Percentiles rank a stretch among this genome's conserved stretches.
phyloP scores from a whole-genome alignment of 2,797 vertebrate genomes.

The Megalops cyprinoides region DNA sequence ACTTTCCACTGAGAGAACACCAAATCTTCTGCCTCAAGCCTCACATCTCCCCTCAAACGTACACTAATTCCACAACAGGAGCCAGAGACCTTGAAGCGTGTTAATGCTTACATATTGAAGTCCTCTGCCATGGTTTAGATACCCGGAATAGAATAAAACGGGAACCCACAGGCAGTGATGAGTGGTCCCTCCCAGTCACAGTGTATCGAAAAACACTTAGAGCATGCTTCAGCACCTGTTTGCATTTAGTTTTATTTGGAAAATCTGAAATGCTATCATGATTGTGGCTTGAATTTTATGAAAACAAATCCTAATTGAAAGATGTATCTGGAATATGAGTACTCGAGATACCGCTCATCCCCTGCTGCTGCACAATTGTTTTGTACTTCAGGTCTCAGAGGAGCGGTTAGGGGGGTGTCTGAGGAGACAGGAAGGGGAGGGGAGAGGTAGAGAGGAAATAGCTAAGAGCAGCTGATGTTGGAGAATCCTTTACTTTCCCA shows the following conservation, averaged over 20 bases:
- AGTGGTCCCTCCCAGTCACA: not conserved
- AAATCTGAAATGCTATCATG: not conserved
- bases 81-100: conserved; percentile 80
- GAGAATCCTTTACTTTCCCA: too few relatives aligned
- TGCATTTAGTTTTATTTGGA: conserved; percentile 44
- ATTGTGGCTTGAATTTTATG: not conserved
- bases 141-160: conserved; percentile 64
- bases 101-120: conserved; percentile 80
- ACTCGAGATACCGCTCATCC: too few relatives aligned
- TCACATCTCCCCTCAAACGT: conserved; percentile 60
- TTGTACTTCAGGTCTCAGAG: too few relatives aligned
- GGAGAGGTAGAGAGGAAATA: not conserved
- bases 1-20: conserved; percentile 74
- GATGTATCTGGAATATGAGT: too few relatives aligned
- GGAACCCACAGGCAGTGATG: not conserved
- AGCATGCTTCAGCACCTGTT: conserved; percentile 50
- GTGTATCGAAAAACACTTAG: conserved; percentile 55
- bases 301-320: not conserved
- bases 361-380: too few relatives aligned
- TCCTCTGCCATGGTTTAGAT: conserved; percentile 77
- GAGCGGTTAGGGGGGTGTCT: too few relatives aligned
- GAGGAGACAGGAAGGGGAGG: too few relatives aligned
- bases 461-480: not conserved
- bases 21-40: conserved; percentile 68
- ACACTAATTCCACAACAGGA: conserved; percentile 76